A percentile compares a stretch with the other conserved stretches of the same genome.
Evolutionary conservation across 2,888 invertebrate genomes (phyloP).

Genomic region (Metacarcinus magister): DNA sequence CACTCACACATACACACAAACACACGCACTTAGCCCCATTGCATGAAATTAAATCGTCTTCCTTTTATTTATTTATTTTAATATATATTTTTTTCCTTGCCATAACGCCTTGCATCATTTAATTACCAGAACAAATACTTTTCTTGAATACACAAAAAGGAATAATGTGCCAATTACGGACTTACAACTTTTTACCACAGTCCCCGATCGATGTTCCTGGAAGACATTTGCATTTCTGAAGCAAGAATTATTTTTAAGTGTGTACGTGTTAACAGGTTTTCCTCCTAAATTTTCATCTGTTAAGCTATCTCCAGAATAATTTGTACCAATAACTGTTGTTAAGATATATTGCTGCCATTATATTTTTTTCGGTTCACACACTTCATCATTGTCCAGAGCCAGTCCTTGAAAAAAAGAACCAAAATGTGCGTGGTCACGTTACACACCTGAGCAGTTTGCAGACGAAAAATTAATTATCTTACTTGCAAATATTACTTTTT

Average conservation of each 20-base stretch:
- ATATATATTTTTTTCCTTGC: too few relatives aligned
- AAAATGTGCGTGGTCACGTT: not conserved
- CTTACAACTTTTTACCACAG: not conserved
- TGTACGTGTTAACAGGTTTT: not conserved
- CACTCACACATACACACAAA: not conserved
- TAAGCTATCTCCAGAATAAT: not conserved
- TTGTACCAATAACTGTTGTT: constrained; percentile 3
- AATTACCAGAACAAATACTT: not conserved
- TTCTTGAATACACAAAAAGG: not conserved
- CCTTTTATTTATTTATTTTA: too few relatives aligned
- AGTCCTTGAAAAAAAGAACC: not conserved
- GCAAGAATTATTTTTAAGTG: not conserved
- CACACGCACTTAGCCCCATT: not conserved
- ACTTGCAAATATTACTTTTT: not conserved
- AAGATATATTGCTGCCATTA: not conserved
- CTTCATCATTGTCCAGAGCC: not conserved
- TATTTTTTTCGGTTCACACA: not conserved
- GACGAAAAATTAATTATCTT: not conserved
- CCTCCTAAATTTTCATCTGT: constrained; percentile 10
- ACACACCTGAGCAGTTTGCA: not conserved
- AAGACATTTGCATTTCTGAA: constrained; percentile 19
- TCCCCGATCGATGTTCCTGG: not conserved
- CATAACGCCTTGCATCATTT: too few relatives aligned
- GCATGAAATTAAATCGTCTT: too few relatives aligned
- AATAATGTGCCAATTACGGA: not conserved